These are phyloP conservation scores for Rostratula benghalensis DNA, from an alignment of 2,113 vertebrate genomes.

Conservation along the genomic window DNA sequence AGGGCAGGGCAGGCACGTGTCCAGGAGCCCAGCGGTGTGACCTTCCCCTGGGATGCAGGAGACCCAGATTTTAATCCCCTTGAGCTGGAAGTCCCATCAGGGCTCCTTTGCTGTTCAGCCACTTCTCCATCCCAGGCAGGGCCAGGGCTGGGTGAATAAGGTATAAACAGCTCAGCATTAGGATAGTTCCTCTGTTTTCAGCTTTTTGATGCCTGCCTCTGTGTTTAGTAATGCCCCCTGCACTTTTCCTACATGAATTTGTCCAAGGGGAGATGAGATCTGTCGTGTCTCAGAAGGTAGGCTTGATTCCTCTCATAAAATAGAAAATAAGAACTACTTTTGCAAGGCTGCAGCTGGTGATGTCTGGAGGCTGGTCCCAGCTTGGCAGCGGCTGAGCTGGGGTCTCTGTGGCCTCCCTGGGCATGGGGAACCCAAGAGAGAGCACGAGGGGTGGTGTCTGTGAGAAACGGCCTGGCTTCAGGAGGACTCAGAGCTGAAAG, in stretches of 20 bases:
- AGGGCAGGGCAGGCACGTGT: background rate
- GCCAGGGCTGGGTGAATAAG: background rate
- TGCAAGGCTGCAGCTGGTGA: background rate
- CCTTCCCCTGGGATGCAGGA: background rate
- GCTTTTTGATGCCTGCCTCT: background rate
- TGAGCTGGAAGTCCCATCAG: background rate
- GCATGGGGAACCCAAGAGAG: background rate
- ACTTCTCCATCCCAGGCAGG: background rate
- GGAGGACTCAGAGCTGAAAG: background rate
- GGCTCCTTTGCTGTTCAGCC: background rate
- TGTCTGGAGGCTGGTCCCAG: background rate
- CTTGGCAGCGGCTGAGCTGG: background rate
- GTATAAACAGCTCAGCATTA: background rate
- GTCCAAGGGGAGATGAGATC: background rate
- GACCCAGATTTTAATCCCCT: background rate
- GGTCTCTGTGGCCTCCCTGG: background rate
- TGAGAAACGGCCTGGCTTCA: background rate
- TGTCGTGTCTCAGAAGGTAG: background rate
- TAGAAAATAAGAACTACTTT: background rate
- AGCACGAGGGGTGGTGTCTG: background rate
- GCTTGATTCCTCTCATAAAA: background rate
- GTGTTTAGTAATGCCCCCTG: background rate
- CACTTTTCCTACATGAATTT: background rate
- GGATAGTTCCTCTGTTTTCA: background rate
- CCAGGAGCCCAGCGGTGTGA: background rate